Percentiles rank a stretch among this genome's conserved stretches.
These are phyloP conservation scores for Struthidea cinerea DNA, from an alignment of 2,113 vertebrate genomes.

Conservation along the genomic window DNA sequence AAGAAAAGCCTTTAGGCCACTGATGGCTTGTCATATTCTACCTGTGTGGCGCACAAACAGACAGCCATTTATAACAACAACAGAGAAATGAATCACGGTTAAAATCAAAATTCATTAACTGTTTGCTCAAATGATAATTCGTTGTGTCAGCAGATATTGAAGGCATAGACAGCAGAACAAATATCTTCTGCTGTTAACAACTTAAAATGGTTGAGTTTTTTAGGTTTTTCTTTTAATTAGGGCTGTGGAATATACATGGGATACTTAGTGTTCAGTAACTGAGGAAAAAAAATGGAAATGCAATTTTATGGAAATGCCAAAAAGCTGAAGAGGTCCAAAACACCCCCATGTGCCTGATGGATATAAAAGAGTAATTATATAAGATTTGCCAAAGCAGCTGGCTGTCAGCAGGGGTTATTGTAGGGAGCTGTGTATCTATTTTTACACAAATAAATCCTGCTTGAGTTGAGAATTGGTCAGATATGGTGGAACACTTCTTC, in stretches of 20 bases:
- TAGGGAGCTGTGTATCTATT: not conserved
- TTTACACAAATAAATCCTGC: not conserved
- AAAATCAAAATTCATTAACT: constrained; percentile 47
- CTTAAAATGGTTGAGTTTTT: not conserved
- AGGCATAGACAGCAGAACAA: not conserved
- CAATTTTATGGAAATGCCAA: not conserved
- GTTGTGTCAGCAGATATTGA: not conserved
- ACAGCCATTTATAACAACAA: constrained; percentile 8
- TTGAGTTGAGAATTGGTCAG: not conserved
- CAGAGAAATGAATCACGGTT: constrained; percentile 29
- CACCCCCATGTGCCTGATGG: not conserved
- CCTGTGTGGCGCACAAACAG: not conserved
- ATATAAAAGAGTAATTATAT: not conserved
- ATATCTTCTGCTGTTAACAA: not conserved
- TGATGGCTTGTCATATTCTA: constrained; percentile 34
- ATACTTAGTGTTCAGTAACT: not conserved
- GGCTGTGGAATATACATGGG: not conserved
- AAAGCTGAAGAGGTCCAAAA: not conserved
- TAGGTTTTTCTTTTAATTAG: not conserved
- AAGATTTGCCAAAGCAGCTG: not conserved
- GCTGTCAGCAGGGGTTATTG: fast-evolving
- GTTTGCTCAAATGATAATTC: constrained; percentile 48
- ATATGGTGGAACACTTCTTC: not conserved
- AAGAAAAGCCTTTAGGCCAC: constrained; percentile 46
- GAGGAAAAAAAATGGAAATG: not conserved